Evolutionary conservation across 1,140 invertebrate genomes (phyloP), one percentile per base, ranked within the genome.

Genomic region (Metopolophium dirhodum): DNA sequence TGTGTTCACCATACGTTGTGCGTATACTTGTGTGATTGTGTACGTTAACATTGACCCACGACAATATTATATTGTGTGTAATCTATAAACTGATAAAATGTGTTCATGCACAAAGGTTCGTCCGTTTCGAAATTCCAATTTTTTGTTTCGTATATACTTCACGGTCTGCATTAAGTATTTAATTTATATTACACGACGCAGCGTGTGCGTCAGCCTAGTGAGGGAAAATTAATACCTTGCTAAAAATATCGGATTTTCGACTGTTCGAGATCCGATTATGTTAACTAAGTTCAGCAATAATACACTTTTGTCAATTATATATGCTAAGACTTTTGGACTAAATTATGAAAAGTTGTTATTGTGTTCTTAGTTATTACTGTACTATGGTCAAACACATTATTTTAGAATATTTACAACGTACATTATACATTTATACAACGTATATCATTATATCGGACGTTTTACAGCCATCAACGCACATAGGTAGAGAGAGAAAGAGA

Each of bases 11-110:
- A 57, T 18, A 35, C 30, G n/a, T 37, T 54, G 22, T 37, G 47
- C 49, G 8, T 37, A 35, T 23, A n/a, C 61, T 37, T 37, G 37
- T 41, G 41, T 41, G 4, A 4, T 77, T 77, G 30, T 77, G 61
- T 77, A 23, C n/a, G 35, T 51, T 89, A 89, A 54, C 49, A 89
- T 54, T 89, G 87, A 89, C 87, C n/a, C 30, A 89, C 35, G 87
- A 54, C 35, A 49, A 88, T 45, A 45, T 83, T 37, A 45, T n/a
- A 30, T 30, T 30, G 30, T 47, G 26, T 47, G 49, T 89, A 54
- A 89, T 89, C 49, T 23, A 77, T 18, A 57, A 89, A 54, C 51
- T 57, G 23, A 89, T 57, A 57, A 89, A 51, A 89, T 37, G 11
- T 89, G 22, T 57, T 57, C 20, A 22, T 35, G 18, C 51, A 41